Evolutionary conservation across 2,113 vertebrate genomes (phyloP).

Genomic region (Corvus hawaiiensis): DNA sequence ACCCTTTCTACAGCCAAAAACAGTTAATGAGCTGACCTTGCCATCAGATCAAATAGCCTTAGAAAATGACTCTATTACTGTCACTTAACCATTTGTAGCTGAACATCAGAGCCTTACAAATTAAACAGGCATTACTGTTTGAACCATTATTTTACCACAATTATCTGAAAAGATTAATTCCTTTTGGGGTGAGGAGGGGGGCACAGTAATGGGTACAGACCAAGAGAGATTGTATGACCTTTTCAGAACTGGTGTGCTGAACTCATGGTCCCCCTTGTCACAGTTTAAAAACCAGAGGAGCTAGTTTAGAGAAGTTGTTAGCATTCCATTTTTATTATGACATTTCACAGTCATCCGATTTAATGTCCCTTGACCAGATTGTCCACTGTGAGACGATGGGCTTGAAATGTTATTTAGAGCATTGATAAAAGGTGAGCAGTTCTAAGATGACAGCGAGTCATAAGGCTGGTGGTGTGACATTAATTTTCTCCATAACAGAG

Average conservation of each 20-base stretch:
- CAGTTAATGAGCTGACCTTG: slow-evolving; percentile 54
- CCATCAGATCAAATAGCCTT: slow-evolving; percentile 47
- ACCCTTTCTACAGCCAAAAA: slow-evolving; percentile 12
- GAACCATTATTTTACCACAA: slow-evolving; percentile 73
- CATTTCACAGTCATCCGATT: slow-evolving; percentile 91
- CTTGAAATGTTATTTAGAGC: slow-evolving; percentile 93
- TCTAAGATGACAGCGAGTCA: slow-evolving; percentile 95
- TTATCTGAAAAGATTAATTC: slow-evolving; percentile 77
- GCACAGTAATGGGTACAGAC: slow-evolving; percentile 90
- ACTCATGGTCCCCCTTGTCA: slow-evolving; percentile 83
- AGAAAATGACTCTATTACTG: slow-evolving; percentile 64
- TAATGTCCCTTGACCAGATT: slow-evolving; percentile 92
- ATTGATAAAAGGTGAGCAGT: slow-evolving; percentile 96
- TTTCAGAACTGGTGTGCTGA: slow-evolving; percentile 88
- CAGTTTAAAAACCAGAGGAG: slow-evolving; percentile 86
- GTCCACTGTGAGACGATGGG: slow-evolving; percentile 89
- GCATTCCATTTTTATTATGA: slow-evolving; percentile 92
- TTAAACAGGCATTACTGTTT: slow-evolving; percentile 74
- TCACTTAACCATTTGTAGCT: slow-evolving; percentile 65
- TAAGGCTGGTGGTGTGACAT: slow-evolving; percentile 92
- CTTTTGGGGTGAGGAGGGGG: slow-evolving; percentile 71
- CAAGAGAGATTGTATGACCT: slow-evolving; percentile 87
- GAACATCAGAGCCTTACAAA: slow-evolving; percentile 66
- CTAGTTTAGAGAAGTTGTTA: slow-evolving; percentile 86
- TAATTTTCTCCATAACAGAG: slow-evolving; percentile 96